These are phyloP conservation scores for Acrocephalus arundinaceus DNA, from an alignment of 2,113 vertebrate genomes.

Conservation along the genomic window DNA sequence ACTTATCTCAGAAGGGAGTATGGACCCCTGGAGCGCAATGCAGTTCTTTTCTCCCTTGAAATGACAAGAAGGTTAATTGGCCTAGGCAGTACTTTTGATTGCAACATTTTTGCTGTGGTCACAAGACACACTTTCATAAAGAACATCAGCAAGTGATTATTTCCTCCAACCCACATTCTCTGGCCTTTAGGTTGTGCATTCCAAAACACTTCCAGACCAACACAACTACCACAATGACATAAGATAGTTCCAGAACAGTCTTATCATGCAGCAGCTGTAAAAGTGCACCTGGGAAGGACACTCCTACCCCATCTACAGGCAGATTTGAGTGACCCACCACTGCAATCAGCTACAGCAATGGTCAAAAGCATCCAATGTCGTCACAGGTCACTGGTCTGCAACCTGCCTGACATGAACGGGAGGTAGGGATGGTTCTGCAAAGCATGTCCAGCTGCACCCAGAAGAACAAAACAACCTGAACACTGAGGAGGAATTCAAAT, in stretches of 20 bases:
- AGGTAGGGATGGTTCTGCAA: background rate
- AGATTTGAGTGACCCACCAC: background rate
- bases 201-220: background rate
- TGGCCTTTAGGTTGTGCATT: background rate
- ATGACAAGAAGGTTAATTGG: background rate
- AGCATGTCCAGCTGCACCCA: accelerated
- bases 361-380: background rate
- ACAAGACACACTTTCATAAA: background rate
- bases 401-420: background rate
- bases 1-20: background rate
- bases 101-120: background rate
- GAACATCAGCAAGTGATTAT: background rate
- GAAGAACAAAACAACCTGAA: background rate
- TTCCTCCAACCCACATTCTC: background rate
- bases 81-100: background rate
- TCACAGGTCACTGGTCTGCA: background rate
- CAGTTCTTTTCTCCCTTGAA: background rate
- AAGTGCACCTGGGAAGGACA: background rate
- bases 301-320: background rate
- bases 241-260: background rate
- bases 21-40: accelerated
- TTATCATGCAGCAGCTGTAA: background rate
- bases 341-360: background rate
- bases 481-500: background rate
- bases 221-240: background rate